A percentile compares a stretch with the other conserved stretches of the same genome.
Conservation (phyloP, 2,113 vertebrate species). For the Cheirogaleus medius region DNA sequence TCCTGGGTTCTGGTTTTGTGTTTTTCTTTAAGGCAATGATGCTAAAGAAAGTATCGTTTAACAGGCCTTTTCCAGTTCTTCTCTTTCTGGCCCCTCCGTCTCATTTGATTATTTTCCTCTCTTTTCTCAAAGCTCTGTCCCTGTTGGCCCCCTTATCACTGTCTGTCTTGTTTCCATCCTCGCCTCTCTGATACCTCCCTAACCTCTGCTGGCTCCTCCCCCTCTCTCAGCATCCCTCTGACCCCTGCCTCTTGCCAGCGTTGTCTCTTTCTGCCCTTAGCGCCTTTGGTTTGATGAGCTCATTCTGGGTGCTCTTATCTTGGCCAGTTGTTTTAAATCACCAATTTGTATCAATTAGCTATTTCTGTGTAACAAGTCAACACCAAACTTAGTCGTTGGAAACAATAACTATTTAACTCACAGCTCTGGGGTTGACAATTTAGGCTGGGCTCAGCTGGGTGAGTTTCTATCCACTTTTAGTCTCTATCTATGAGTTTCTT, state of each 20-base stretch:
- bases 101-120: not conserved
- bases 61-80: not conserved
- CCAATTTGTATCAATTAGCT: not conserved
- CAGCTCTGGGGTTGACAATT: not conserved
- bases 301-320: not conserved
- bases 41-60: not conserved
- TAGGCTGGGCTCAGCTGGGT: not conserved
- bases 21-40: not conserved
- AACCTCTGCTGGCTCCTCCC: not conserved
- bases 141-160: not conserved
- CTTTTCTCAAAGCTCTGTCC: not conserved
- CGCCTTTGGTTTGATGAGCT: not conserved
- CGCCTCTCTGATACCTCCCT: fast-evolving
- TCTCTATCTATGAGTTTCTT: not conserved
- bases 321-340: not conserved
- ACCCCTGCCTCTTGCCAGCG: not conserved
- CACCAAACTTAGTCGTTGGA: not conserved
- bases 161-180: not conserved
- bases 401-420: not conserved
- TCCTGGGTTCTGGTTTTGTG: not conserved
- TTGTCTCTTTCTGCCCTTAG: not conserved
- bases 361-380: not conserved
- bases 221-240: not conserved
- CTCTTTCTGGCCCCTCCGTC: not conserved
- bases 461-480: not conserved